phyloP scores from a whole-genome alignment of 2,113 vertebrate genomes.

The Odontesthes bonariensis region DNA sequence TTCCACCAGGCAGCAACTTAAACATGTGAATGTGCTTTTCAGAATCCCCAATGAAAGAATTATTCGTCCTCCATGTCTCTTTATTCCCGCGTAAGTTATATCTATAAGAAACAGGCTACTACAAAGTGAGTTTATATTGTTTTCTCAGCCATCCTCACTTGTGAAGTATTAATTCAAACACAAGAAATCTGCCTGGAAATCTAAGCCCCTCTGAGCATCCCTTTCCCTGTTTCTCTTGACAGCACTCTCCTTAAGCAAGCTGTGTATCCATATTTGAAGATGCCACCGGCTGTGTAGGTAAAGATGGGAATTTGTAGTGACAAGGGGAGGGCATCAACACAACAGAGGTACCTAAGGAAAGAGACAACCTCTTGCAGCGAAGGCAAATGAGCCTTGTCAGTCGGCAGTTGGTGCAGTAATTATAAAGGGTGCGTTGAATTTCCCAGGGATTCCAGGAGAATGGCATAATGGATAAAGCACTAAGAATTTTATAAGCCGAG shows the following conservation, averaged over 20 bases:
- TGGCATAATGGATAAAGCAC: slow-evolving; percentile 74
- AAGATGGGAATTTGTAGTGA: slow-evolving; percentile 78
- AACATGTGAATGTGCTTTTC: slow-evolving; percentile 21
- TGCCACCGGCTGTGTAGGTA: slow-evolving; percentile 80
- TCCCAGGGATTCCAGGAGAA: slow-evolving; percentile 76
- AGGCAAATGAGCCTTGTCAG: slow-evolving; percentile 81
- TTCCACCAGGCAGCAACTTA: slow-evolving; percentile 17
- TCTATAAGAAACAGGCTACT: slow-evolving; percentile 1
- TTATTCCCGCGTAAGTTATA: not conserved
- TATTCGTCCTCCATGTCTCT: slow-evolving; percentile 2
- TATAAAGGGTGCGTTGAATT: slow-evolving; percentile 76
- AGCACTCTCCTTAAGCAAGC: slow-evolving; percentile 75
- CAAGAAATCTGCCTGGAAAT: slow-evolving; percentile 48
- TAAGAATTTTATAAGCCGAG: slow-evolving; percentile 80
- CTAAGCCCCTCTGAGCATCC: slow-evolving; percentile 54
- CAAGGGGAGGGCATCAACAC: slow-evolving; percentile 72
- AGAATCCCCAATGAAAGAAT: not conserved
- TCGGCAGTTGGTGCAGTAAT: slow-evolving; percentile 82
- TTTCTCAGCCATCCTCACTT: not conserved
- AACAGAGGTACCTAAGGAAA: slow-evolving; percentile 74
- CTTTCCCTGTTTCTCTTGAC: slow-evolving; percentile 61
- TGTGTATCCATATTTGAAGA: slow-evolving; percentile 77
- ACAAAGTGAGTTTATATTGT: slow-evolving; percentile 12
- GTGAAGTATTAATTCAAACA: slow-evolving; percentile 41
- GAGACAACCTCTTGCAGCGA: slow-evolving; percentile 71